Evolutionary conservation across 2,113 vertebrate genomes (phyloP).

Genomic region (Hypanus sabinus): DNA sequence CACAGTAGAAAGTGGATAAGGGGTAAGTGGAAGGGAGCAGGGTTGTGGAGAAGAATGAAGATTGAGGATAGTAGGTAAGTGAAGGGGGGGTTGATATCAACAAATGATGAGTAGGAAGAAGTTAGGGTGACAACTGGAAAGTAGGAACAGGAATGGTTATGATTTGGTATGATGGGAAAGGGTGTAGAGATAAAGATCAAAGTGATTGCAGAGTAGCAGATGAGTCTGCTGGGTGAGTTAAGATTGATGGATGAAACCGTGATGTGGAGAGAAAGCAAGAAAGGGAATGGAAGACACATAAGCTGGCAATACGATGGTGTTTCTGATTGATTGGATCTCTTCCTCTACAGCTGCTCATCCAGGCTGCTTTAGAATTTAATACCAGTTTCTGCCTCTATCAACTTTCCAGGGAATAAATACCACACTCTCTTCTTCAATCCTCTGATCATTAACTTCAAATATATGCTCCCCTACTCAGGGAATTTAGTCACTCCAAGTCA

Average conservation of each 20-base stretch:
- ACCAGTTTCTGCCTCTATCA: too few relatives aligned
- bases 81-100: background rate
- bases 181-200: too few relatives aligned
- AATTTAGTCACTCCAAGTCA: too few relatives aligned
- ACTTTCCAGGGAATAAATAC: too few relatives aligned
- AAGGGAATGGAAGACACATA: background rate
- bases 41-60: background rate
- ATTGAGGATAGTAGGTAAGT: background rate
- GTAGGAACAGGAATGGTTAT: background rate
- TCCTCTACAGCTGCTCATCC: too few relatives aligned
- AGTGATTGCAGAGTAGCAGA: background rate
- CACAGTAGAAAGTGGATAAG: background rate
- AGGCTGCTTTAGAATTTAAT: too few relatives aligned
- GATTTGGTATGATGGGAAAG: background rate
- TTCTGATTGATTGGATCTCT: too few relatives aligned
- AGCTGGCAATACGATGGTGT: background rate
- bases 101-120: background rate
- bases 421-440: too few relatives aligned
- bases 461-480: too few relatives aligned
- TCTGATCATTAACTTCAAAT: too few relatives aligned
- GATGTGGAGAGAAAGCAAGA: background rate
- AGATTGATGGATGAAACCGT: background rate
- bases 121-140: background rate
- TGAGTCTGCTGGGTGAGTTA: background rate
- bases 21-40: background rate